phyloP scores from a whole-genome alignment of 1,140 invertebrate genomes.

The Andrena cerasifolii region DNA sequence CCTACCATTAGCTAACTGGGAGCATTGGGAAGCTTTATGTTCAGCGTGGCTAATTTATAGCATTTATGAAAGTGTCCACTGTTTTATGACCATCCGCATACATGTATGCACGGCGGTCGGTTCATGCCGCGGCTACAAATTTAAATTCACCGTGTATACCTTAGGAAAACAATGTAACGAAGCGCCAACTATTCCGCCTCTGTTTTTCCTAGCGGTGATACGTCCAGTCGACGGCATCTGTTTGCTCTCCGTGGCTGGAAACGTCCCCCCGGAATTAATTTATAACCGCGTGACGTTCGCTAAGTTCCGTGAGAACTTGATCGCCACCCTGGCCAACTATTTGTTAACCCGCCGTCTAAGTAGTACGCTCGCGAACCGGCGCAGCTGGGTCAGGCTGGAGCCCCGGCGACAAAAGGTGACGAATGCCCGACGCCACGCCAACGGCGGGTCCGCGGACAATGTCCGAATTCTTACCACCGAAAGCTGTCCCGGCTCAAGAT shows the following conservation, averaged over 20 bases:
- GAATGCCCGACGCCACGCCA: conserved; percentile 2
- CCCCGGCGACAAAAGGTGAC: conserved; percentile 13
- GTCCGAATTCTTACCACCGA: no score
- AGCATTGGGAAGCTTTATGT: background rate
- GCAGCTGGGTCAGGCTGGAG: background rate
- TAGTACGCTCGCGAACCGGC: no score
- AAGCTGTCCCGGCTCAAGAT: background rate
- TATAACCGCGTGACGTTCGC: conserved; percentile 3
- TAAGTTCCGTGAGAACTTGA: conserved; percentile 8
- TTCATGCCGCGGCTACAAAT: background rate
- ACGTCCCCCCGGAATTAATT: conserved; percentile 7
- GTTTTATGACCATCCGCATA: conserved; percentile 5
- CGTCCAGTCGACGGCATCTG: no score
- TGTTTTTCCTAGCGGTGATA: conserved; percentile 2
- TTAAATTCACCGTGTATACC: conserved; percentile 5
- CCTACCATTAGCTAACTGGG: background rate
- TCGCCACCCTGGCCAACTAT: background rate
- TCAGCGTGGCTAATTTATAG: background rate
- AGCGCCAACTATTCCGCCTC: background rate
- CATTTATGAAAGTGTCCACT: conserved; percentile 11
- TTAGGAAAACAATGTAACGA: background rate
- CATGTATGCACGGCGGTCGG: no score
- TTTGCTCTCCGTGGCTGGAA: background rate
- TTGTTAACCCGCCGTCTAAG: background rate
- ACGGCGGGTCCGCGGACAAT: no score